A percentile compares a stretch with the other conserved stretches of the same genome.
Evolutionary conservation across 2,113 vertebrate species (phyloP).

Genomic region (Phodopus roborovskii): DNA sequence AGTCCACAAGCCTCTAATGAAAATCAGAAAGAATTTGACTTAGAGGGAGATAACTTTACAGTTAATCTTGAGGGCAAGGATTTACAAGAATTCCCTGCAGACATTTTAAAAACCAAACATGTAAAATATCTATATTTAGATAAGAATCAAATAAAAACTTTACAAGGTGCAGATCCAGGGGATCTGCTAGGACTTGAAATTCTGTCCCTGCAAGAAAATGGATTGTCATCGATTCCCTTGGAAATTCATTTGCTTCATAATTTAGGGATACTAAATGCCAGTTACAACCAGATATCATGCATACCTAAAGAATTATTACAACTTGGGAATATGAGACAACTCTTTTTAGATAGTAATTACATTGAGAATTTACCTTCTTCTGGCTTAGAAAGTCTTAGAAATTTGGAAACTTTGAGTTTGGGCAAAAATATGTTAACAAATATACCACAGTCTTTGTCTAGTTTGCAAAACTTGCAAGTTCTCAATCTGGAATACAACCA

Average conservation of each 20-base stretch:
- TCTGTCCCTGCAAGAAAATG: slow-evolving; percentile 82
- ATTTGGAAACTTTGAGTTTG: slow-evolving; percentile 80
- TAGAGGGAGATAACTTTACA: slow-evolving; percentile 35
- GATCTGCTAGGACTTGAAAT: slow-evolving; percentile 80
- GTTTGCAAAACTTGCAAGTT: slow-evolving; percentile 75
- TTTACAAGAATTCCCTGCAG: slow-evolving; percentile 74
- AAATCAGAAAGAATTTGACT: neutral
- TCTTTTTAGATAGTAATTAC: slow-evolving; percentile 78
- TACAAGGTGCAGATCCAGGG: slow-evolving; percentile 65
- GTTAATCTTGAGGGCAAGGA: slow-evolving; percentile 75
- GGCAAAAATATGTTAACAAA: slow-evolving; percentile 78
- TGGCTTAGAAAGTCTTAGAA: slow-evolving; percentile 76
- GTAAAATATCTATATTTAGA: slow-evolving; percentile 82
- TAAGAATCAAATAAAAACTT: slow-evolving; percentile 79
- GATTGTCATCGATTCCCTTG: slow-evolving; percentile 76
- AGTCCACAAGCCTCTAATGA: slow-evolving; percentile 23
- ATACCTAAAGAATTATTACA: slow-evolving; percentile 75
- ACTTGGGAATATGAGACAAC: slow-evolving; percentile 72
- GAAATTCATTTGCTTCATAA: slow-evolving; percentile 81
- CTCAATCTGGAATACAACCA: slow-evolving; percentile 79
- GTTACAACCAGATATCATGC: slow-evolving; percentile 74
- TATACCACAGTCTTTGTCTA: slow-evolving; percentile 68
- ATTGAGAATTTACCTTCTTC: slow-evolving; percentile 78
- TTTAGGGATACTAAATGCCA: slow-evolving; percentile 79
- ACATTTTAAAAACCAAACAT: slow-evolving; percentile 69